Evolutionary conservation across 2,888 invertebrate genomes (phyloP).

Genomic region (Philonicus albiceps): DNA sequence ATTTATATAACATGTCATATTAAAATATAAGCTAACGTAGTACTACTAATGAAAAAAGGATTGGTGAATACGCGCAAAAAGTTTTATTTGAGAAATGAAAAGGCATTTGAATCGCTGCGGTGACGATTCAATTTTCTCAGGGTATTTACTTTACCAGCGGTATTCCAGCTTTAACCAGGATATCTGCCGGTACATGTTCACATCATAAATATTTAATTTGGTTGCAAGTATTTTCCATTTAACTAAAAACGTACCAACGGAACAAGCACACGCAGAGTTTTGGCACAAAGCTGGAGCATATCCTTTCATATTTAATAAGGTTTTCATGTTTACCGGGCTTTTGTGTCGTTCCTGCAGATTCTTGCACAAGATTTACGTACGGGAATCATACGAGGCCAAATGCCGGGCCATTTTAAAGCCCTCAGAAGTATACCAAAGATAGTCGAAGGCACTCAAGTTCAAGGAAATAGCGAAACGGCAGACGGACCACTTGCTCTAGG

Average conservation of each 20-base stretch:
- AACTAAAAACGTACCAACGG: constrained; percentile 24
- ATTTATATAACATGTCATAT: neutral
- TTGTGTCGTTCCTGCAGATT: neutral
- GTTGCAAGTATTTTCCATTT: constrained; percentile 34
- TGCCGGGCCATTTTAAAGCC: neutral
- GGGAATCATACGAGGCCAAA: neutral
- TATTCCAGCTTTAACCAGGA: neutral
- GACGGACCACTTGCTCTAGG: neutral
- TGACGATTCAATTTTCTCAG: neutral
- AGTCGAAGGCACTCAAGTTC: neutral
- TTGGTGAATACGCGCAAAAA: neutral
- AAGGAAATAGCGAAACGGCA: neutral
- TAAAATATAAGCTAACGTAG: neutral
- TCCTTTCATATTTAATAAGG: constrained; percentile 31
- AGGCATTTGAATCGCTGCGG: neutral
- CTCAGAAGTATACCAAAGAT: neutral
- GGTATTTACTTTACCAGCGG: neutral
- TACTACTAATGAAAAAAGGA: neutral
- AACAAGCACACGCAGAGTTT: neutral
- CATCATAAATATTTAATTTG: constrained; percentile 22
- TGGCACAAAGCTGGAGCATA: neutral
- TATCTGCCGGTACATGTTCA: neutral
- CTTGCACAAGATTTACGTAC: neutral
- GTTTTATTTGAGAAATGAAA: neutral
- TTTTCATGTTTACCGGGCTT: neutral